Evolutionary conservation across 2,797 vertebrate genomes (phyloP), one percentile per base, ranked within the genome.

Genomic region (Halcyon leucocephala): DNA sequence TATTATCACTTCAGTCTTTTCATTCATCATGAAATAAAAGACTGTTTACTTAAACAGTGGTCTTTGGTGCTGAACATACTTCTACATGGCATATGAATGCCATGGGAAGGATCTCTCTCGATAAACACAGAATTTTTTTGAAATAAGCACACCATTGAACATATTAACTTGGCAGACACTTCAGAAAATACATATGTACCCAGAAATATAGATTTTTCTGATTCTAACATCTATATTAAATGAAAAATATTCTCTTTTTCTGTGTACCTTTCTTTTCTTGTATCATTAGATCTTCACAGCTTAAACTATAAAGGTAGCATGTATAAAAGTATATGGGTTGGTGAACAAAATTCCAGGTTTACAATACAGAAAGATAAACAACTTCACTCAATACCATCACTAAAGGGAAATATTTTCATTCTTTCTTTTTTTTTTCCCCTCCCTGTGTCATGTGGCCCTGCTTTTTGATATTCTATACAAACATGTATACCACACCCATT

Each of bases 1-100:
- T 67, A 52, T 88, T 60, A 54, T 35, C 4, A 58, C 62, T 90
- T 88, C n/a, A 44, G 4, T 52, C 74, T 94, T 86, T 77, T 78
- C 12, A 49, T 51, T n/a, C 15, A 28, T 24, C n/a, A 71, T 21
- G 39, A 83, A 67, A 86, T 11, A 72, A 69, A 74, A 76, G 11
- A 62, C 7, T 57, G 16, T 12, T 31, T 66, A 7, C 79, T 90
- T 67, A 84, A 86, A 58, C 14, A 15, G 21, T 6, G 44, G 24
- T 20, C 21, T 73, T 66, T 73, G 35, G 24, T 70, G 24, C 13
- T 54, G 16, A 79, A 65, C 11, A 1, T 65, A 42, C 78, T 85
- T 93, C 55, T 85, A 26, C 18, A 17, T 24, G 12, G 3, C 7
- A 44, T 25, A 61, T 55, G 28, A 64, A 87, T 48, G 60, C 7